Percentiles rank a stretch among this genome's conserved stretches.
Evolutionary conservation across 37 sponge, comb jelly and placozoan genomes (phyloP).

Genomic region (Haliclona indistincta): DNA sequence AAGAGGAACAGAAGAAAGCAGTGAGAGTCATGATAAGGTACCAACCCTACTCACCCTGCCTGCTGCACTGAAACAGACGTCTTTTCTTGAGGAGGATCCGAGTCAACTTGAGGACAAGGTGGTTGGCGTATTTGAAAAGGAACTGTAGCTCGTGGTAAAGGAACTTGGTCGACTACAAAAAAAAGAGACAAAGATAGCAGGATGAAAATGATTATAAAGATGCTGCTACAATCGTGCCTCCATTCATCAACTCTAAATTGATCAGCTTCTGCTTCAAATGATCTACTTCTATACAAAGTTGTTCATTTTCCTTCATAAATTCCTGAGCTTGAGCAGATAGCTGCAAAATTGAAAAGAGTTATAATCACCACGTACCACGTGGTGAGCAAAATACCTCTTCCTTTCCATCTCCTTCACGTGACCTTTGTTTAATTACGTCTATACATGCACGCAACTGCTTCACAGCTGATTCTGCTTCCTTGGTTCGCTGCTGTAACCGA

Average conservation of each 20-base stretch:
- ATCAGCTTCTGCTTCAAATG: slow-evolving; percentile 58
- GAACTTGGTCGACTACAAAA: slow-evolving; percentile 27
- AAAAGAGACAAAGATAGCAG: not conserved
- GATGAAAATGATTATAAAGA: no score
- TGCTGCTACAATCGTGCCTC: no score
- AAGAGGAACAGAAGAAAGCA: no score
- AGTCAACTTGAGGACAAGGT: not conserved
- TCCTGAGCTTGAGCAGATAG: slow-evolving; percentile 4
- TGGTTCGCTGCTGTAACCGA: slow-evolving; percentile 53
- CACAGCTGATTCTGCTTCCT: slow-evolving; percentile 70
- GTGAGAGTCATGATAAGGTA: no score
- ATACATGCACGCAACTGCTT: slow-evolving; percentile 47
- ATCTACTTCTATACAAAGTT: slow-evolving; percentile 59
- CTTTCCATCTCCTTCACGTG: slow-evolving; percentile 32
- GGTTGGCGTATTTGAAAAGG: not conserved
- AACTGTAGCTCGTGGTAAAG: not conserved
- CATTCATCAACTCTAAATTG: slow-evolving; percentile 62
- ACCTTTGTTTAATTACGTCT: slow-evolving; percentile 51
- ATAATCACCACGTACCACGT: not conserved
- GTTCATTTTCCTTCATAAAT: slow-evolving; percentile 64
- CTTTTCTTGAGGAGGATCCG: not conserved
- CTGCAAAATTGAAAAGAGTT: not conserved
- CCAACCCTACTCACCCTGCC: no score
- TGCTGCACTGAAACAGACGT: no score
- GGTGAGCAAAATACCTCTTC: not conserved